These are phyloP conservation scores for Ahaetulla prasina DNA, from an alignment of 2,113 vertebrate genomes.

Conservation along the genomic window DNA sequence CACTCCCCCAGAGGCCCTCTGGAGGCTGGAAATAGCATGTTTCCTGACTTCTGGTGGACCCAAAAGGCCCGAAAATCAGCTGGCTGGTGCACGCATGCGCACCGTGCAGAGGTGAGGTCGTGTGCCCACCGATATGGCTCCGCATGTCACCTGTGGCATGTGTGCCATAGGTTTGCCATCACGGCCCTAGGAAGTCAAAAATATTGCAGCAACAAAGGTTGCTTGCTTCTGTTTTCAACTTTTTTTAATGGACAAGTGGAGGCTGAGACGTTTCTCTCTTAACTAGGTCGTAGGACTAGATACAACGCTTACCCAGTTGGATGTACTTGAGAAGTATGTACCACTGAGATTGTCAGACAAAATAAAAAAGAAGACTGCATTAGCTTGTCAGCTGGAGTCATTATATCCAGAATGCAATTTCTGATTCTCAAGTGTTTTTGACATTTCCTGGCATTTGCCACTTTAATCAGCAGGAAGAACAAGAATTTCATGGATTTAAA, in stretches of 20 bases:
- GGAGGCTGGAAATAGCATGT: too few species aligned
- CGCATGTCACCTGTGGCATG: too few species aligned
- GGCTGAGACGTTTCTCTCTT: not conserved
- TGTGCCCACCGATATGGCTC: too few species aligned
- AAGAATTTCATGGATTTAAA: conserved; percentile 37
- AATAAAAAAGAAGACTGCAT: not conserved
- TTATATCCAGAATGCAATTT: not conserved
- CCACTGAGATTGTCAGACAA: not conserved
- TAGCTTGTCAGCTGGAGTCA: conserved; percentile 22
- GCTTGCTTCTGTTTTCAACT: not conserved
- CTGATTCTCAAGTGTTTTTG: conserved; percentile 15
- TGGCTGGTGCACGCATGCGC: too few species aligned
- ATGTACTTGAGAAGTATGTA: not conserved
- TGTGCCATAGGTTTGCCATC: too few species aligned
- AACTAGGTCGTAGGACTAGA: not conserved
- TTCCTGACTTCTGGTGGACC: too few species aligned
- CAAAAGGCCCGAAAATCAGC: too few species aligned
- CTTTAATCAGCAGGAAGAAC: conserved; percentile 1
- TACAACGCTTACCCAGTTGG: not conserved
- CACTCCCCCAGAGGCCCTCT: too few species aligned
- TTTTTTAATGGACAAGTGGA: not conserved
- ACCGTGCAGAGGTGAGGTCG: too few species aligned
- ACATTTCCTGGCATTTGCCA: conserved; percentile 17
- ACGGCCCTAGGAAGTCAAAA: not conserved
- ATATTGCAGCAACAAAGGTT: not conserved